Evolutionary conservation across 1,140 invertebrate species (phyloP), one percentile per base, ranked within the genome.

Genomic region (Pseudomyrmex cubaensis): DNA sequence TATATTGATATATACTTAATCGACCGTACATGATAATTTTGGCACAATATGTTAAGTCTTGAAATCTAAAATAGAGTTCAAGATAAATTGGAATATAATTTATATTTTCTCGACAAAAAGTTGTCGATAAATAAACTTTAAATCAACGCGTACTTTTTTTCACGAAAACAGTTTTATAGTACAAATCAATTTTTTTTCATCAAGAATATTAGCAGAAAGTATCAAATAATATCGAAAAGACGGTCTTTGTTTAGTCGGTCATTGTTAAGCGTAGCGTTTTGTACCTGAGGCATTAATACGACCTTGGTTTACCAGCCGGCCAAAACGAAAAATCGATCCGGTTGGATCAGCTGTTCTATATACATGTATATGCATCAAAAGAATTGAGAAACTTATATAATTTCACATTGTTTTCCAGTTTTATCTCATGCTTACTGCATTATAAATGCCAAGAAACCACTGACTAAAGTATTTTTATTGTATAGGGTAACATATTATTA

Each of bases 251-350:
- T 89, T 84, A 80, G 87, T 76, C 80, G 82, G 62, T 25, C 44
- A 69, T 13, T 46, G 66, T 64, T 88, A 84, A 89, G 57, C 72
- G 75, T 56, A 56, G 64, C 73, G 80, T 80, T 86, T 90, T 83
- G 83, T 85, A 90, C 83, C 88, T 90, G 88, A 85, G 62, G 57
- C 62, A 70, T 17, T 72, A 76, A 67, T 56, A 62, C 57, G 85
- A 80, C 85, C 83, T 90, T 89, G 69, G 15, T 52, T 61, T 15
- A 8, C 61, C 70, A 54, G 84, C 82, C 70, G 80, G 76, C 69
- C 72, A 57, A 48, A 77, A 15, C 35, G 59, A 74, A 35, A 48
- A 76, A 74, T 59, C 15, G 63, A 59, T 56, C 56, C 57, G 35
- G 56, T 17, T 13, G 50, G 44, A 84, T 89, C 87, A 85, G 73